Evolutionary conservation across 2,888 invertebrate species (phyloP), one percentile per base, ranked within the genome.

Genomic region (Xestia rhomboidea): DNA sequence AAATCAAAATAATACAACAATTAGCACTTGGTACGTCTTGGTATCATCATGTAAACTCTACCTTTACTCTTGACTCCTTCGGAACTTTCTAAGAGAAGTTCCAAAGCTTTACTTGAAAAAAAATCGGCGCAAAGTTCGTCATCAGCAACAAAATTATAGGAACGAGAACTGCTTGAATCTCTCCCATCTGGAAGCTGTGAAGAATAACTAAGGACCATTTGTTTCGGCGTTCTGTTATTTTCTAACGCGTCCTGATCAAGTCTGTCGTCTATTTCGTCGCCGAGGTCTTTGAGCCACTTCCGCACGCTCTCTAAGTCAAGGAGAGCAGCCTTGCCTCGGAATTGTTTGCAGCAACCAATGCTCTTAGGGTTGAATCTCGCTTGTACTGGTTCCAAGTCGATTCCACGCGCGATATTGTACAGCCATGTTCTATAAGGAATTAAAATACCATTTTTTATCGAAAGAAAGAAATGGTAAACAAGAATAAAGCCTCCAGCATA

Each of bases 291-390:
- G 0, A 99, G 95, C 99, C 99, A 99, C 91, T 98, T 98, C 71
- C 97, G 96, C 34, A 99, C 96, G 77, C 97, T 97, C 46, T 98
- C 97, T 54, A 97, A 92, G 30, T 97, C 97, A 0, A 95, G 94
- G 10, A 99, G 97, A 18, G 98, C 98, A 86, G 97, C 97, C 90
- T 97, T 98, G 0, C 99, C 99, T 4, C 98, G 98, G 93, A 99
- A 99, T 91, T 98, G 98, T 95, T 99, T 99, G 92, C 99, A 98
- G 90, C 99, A 99, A 0, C 99, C 99, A 88, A 99, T 99, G 73
- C 99, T 99, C 94, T 99, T 99, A 0, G 99, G 97, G 75, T 99
- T 97, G 82, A 99, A 98, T 84, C 99, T 97, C 0, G 98, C 97
- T 79, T 97, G 98, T 0, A 99, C 99, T 24, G 98, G 98, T 90